Percentiles rank a stretch among this genome's conserved stretches.
These are phyloP conservation scores for Cephus cinctus DNA, from an alignment of 1,140 invertebrate species.

Conservation along the genomic window DNA sequence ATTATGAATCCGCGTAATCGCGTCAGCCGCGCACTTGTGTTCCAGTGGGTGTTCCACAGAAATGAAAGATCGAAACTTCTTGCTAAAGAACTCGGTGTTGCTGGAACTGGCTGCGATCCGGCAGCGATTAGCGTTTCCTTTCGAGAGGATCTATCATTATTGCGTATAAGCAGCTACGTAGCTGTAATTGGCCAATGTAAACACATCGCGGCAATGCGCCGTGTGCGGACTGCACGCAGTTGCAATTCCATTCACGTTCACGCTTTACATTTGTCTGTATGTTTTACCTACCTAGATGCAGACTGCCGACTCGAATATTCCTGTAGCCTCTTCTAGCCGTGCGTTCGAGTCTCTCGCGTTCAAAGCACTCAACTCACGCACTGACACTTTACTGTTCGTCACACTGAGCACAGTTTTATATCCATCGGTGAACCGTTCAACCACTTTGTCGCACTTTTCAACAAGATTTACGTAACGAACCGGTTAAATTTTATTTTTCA, in stretches of 20 bases:
- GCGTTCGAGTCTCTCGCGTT: conserved; percentile 40
- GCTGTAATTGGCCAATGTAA: conserved; percentile 35
- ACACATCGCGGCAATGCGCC: conserved; percentile 22
- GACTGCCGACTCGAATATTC: conserved; percentile 22
- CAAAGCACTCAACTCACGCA: conserved; percentile 35
- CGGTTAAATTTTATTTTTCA: no score
- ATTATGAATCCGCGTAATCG: no score
- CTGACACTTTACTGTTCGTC: not conserved
- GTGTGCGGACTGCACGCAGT: conserved; percentile 13
- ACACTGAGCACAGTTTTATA: not conserved
- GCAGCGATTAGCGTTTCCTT: conserved; percentile 23
- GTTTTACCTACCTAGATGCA: conserved; percentile 28
- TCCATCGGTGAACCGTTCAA: no score
- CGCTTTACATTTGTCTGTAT: not conserved
- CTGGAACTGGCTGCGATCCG: conserved; percentile 16
- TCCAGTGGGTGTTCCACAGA: no score
- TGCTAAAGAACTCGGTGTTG: conserved; percentile 16
- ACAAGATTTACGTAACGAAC: no score
- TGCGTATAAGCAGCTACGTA: conserved; percentile 25
- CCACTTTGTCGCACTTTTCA: no score
- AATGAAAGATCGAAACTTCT: no score
- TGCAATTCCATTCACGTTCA: conserved; percentile 20
- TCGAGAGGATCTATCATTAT: conserved; percentile 31
- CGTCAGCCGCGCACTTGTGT: no score
- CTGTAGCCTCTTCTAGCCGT: conserved; percentile 22